Evolutionary conservation across 2,888 invertebrate species (phyloP).

Genomic region (Bruchidius siliquastri): DNA sequence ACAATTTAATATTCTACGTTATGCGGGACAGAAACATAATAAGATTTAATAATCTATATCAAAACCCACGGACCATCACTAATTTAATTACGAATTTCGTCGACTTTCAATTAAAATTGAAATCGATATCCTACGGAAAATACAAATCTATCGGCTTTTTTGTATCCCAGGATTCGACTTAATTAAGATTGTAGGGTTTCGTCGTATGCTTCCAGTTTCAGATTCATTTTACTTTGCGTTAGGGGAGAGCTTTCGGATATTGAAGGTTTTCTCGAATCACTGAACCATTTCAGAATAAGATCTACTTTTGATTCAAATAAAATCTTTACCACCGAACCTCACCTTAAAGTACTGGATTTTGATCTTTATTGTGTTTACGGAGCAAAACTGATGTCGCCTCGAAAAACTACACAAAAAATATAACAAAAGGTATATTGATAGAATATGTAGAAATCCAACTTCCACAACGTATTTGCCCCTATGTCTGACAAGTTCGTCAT

Average conservation of each 20-base stretch:
- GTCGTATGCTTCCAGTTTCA: background rate
- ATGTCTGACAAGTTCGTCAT: too few relatives aligned
- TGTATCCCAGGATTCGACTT: background rate
- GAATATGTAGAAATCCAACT: too few relatives aligned
- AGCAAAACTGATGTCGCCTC: too few relatives aligned
- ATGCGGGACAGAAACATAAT: background rate
- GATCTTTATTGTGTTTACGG: too few relatives aligned
- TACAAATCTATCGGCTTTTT: background rate
- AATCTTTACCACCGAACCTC: too few relatives aligned
- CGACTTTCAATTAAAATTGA: background rate
- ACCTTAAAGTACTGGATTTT: too few relatives aligned
- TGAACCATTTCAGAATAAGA: background rate
- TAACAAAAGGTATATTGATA: too few relatives aligned
- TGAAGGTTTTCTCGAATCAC: background rate
- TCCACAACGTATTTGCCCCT: too few relatives aligned
- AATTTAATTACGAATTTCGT: background rate
- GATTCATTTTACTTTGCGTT: background rate
- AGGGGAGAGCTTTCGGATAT: background rate
- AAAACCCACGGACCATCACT: background rate
- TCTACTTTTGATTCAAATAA: too few relatives aligned
- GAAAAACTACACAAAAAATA: too few relatives aligned
- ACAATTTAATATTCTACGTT: background rate
- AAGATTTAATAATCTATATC: background rate
- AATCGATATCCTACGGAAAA: background rate
- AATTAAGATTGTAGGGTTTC: background rate